phyloP scores from a whole-genome alignment of 1,140 invertebrate genomes.

The Atopsyche davidsoni region DNA sequence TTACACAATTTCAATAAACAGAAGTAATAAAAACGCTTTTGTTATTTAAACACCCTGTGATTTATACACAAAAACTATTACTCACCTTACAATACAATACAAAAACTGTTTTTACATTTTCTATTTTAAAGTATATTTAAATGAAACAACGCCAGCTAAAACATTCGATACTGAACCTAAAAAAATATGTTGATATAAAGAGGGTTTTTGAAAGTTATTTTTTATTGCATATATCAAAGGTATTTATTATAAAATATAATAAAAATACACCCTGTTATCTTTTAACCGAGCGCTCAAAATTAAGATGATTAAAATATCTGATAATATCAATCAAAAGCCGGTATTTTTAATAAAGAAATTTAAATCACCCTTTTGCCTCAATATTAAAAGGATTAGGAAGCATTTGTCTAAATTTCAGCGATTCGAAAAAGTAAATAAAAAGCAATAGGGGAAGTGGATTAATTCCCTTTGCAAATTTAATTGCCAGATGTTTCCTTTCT shows the following conservation, averaged over 20 bases:
- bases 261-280: too few relatives aligned
- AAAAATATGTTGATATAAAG: too few relatives aligned
- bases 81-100: slow-evolving; percentile 26
- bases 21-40: slow-evolving; percentile 26
- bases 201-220: neutral
- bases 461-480: slow-evolving; percentile 31
- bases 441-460: slow-evolving; percentile 27
- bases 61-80: slow-evolving; percentile 26
- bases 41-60: slow-evolving; percentile 26
- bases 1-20: slow-evolving; percentile 29
- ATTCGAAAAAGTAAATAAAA: slow-evolving; percentile 29
- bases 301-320: too few relatives aligned
- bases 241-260: neutral
- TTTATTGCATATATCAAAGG: neutral
- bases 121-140: neutral
- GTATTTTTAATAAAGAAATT: too few relatives aligned
- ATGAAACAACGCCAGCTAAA: neutral
- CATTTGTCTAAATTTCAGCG: slow-evolving; percentile 8
- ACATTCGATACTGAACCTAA: too few relatives aligned
- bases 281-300: too few relatives aligned
- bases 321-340: too few relatives aligned
- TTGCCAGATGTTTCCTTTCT: slow-evolving; percentile 31
- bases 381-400: too few relatives aligned
- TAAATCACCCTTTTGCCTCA: too few relatives aligned
- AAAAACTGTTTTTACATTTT: neutral